A percentile compares a stretch with the other conserved stretches of the same genome.
Evolutionary conservation across 1,140 invertebrate species (phyloP).

Genomic region (Leptestheria dahalacensis): DNA sequence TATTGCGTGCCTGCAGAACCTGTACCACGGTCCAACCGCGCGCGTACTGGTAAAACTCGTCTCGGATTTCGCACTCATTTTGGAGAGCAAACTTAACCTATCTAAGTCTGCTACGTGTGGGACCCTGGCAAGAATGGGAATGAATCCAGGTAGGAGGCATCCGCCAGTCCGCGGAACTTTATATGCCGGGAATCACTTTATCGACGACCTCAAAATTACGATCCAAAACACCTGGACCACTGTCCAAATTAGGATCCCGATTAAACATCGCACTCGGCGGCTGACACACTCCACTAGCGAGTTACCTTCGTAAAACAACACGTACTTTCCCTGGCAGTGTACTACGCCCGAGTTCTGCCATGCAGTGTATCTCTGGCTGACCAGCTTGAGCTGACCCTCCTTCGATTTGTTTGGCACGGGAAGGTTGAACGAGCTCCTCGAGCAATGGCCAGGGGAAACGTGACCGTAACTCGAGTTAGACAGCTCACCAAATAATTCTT

Average conservation of each 20-base stretch:
- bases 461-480: not conserved
- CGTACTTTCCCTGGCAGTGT: not conserved
- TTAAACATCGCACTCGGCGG: not conserved
- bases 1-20: not conserved
- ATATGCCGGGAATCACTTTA: not conserved
- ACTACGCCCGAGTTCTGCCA: not conserved
- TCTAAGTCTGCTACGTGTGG: not conserved
- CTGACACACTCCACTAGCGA: not conserved
- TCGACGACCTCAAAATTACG: not conserved
- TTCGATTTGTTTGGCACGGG: not conserved
- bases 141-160: not conserved
- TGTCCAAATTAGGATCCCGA: not conserved
- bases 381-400: not conserved
- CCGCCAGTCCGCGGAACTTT: not conserved
- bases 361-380: not conserved
- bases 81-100: not conserved
- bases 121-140: not conserved
- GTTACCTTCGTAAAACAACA: not conserved
- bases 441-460: not conserved
- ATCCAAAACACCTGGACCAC: not conserved
- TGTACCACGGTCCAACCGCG: not conserved
- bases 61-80: not conserved
- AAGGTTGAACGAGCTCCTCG: not conserved
- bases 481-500: not conserved
- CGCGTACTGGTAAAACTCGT: not conserved